These are phyloP conservation scores for Diabrotica balteata DNA, from an alignment of 2,888 invertebrate genomes.

Conservation along the genomic window DNA sequence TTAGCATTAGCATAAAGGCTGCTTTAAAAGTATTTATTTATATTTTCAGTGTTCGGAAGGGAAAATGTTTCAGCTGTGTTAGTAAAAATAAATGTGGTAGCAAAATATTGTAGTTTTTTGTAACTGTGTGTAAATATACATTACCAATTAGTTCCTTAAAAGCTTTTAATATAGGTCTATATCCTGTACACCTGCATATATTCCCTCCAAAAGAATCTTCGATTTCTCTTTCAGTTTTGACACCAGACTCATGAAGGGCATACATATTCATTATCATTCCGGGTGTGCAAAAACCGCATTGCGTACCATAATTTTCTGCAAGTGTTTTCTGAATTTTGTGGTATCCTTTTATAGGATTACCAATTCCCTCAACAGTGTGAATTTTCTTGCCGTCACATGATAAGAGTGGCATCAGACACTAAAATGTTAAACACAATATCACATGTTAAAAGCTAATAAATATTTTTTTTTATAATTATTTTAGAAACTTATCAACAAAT, in stretches of 20 bases:
- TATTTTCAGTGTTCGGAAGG: too few species aligned
- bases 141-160: constrained; percentile 66
- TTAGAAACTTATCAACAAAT: too few species aligned
- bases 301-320: constrained; percentile 69
- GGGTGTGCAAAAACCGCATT: constrained; percentile 76
- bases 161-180: constrained; percentile 69
- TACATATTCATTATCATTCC: constrained; percentile 83
- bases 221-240: constrained; percentile 66
- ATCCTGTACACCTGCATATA: constrained; percentile 77
- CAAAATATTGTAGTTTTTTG: neutral
- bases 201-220: constrained; percentile 76
- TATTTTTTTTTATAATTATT: too few species aligned
- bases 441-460: too few species aligned
- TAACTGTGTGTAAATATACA: too few species aligned
- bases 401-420: constrained; percentile 65
- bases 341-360: constrained; percentile 67
- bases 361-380: constrained; percentile 76
- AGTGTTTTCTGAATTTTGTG: constrained; percentile 68
- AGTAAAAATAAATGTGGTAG: too few species aligned
- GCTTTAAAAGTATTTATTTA: too few species aligned
- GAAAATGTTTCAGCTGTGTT: too few species aligned
- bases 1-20: too few species aligned
- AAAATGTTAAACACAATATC: constrained; percentile 26
- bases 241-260: constrained; percentile 59
- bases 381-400: constrained; percentile 70